Conservation (phyloP, 53 echinoderm and acorn worm species). For the Apostichopus leukothele region DNA sequence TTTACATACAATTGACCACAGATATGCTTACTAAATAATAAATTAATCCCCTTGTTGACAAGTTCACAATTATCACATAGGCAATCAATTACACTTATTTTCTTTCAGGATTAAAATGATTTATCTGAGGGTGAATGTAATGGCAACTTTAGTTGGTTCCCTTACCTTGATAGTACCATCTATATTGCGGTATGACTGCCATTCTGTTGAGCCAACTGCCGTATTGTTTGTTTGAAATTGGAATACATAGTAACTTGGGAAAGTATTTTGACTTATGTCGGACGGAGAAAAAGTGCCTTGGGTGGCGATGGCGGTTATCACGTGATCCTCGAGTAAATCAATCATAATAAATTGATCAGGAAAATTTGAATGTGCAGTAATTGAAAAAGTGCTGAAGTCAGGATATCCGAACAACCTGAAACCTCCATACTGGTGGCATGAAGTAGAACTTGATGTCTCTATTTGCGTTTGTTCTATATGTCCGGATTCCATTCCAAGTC, state of each 20-base stretch:
- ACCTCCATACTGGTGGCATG: not conserved
- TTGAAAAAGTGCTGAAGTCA: not conserved
- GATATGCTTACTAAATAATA: no score
- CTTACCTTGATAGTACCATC: not conserved
- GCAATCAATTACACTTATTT: no score
- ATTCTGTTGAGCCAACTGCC: not conserved
- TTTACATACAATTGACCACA: no score
- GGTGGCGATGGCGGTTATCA: not conserved
- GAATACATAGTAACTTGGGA: not conserved
- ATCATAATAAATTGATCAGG: not conserved
- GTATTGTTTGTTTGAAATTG: not conserved
- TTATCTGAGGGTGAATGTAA: no score
- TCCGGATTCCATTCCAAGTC: not conserved
- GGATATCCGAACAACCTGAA: not conserved
- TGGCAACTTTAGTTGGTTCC: no score
- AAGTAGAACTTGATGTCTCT: not conserved
- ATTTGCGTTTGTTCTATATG: not conserved
- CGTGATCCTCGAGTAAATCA: not conserved
- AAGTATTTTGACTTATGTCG: not conserved
- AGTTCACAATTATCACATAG: no score
- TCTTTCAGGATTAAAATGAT: no score
- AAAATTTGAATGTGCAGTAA: not conserved
- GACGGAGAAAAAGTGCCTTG: not conserved
- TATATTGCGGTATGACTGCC: not conserved
- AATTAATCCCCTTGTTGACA: no score